Percentiles rank a stretch among this genome's conserved stretches.
Conservation (phyloP, 1,140 invertebrate genomes). For the Drosophila kikkawai region DNA sequence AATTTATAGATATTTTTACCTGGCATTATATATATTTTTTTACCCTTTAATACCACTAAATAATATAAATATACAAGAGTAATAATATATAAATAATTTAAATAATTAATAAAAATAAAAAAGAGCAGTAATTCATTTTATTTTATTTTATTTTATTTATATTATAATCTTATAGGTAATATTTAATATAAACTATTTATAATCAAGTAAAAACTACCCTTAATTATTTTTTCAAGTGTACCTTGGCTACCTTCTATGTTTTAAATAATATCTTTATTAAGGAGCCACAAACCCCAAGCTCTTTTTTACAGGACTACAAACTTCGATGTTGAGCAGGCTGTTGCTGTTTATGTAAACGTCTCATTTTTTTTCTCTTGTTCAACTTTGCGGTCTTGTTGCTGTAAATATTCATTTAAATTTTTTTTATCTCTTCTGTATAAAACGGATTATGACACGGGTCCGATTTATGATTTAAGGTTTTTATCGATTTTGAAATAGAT, state of each 20-base stretch:
- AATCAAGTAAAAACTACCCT: background rate
- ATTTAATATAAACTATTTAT: no score
- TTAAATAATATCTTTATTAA: slow-evolving; percentile 12
- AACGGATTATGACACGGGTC: slow-evolving; percentile 1
- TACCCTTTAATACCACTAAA: background rate
- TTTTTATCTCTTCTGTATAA: slow-evolving; percentile 1
- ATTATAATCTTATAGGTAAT: background rate
- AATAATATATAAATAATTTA: no score
- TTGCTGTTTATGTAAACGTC: slow-evolving; percentile 20
- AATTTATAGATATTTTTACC: background rate
- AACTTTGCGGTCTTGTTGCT: slow-evolving; percentile 10
- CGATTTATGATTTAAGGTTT: slow-evolving; percentile 1
- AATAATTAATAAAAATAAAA: no score
- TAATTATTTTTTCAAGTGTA: background rate
- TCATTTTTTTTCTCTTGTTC: slow-evolving; percentile 5
- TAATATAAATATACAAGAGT: no score
- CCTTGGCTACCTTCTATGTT: background rate
- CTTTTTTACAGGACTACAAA: background rate
- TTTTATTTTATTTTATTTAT: no score
- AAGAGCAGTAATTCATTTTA: no score
- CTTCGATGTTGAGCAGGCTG: slow-evolving; percentile 16
- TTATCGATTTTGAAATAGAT: background rate
- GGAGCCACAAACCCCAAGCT: slow-evolving; percentile 2
- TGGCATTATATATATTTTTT: background rate
- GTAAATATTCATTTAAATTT: slow-evolving; percentile 9